Percentiles rank a stretch among this genome's conserved stretches.
These are phyloP conservation scores for Parnassius glacialis DNA, from an alignment of 2,888 invertebrate genomes.

Conservation along the genomic window DNA sequence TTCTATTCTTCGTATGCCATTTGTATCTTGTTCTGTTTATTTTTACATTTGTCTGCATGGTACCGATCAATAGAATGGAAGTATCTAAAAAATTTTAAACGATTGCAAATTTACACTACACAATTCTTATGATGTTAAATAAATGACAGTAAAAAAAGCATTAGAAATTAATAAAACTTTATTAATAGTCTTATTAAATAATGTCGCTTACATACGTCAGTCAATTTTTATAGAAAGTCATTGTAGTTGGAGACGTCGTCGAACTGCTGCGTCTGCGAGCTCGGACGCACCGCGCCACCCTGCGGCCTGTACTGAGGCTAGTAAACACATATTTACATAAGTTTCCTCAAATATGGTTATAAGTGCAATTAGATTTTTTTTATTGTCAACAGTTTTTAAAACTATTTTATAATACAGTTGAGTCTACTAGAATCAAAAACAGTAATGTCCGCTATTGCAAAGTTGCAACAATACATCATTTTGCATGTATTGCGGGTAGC, in stretches of 20 bases:
- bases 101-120: too few species aligned
- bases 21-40: neutral
- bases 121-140: too few species aligned
- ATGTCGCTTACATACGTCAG: neutral
- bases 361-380: too few species aligned
- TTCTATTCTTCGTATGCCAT: neutral
- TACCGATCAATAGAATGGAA: neutral
- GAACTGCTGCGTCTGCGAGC: conserved; percentile 64
- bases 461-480: too few species aligned
- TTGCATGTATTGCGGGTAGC: too few species aligned
- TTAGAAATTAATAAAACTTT: conserved; percentile 5
- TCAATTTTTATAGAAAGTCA: conserved; percentile 47
- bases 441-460: too few species aligned
- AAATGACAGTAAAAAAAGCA: neutral
- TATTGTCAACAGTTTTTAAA: too few species aligned
- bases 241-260: conserved; percentile 68
- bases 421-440: too few species aligned
- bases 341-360: too few species aligned
- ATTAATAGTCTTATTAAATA: conserved; percentile 1
- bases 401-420: too few species aligned
- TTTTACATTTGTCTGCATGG: neutral
- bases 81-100: too few species aligned
- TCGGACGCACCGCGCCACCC: conserved; percentile 51
- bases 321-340: too few species aligned
- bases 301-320: conserved; percentile 77